Conservation (phyloP, 2,797 vertebrate species). For the Pseudomugil tenellus region DNA sequence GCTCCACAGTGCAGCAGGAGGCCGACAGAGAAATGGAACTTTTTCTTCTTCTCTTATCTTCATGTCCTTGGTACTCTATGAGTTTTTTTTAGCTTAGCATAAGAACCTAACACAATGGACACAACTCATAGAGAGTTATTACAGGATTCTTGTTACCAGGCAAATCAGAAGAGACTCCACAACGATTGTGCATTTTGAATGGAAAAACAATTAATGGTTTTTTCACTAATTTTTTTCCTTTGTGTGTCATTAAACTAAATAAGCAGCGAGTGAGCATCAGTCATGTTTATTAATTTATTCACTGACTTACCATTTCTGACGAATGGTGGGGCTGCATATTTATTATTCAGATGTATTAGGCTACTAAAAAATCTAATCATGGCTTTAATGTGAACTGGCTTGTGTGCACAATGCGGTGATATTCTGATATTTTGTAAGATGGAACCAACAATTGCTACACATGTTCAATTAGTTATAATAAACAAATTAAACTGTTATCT, state of each 20-base stretch:
- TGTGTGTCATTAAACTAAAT: not conserved
- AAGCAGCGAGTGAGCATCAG: not conserved
- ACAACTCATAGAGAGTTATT: not conserved
- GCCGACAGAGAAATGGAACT: constrained; percentile 13
- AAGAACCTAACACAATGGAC: not conserved
- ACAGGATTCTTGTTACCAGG: constrained; percentile 12
- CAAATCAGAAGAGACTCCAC: not conserved
- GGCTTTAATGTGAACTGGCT: not conserved
- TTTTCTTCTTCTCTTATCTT: too few species aligned
- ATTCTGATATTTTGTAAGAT: too few species aligned
- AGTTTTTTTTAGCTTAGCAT: not conserved
- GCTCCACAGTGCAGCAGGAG: constrained; percentile 30
- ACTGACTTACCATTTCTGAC: not conserved
- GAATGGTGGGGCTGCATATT: not conserved
- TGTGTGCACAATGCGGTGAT: too few species aligned
- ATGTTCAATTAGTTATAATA: too few species aligned
- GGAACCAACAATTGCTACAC: too few species aligned
- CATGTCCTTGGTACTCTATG: not conserved
- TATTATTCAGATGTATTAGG: not conserved
- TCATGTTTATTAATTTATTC: not conserved
- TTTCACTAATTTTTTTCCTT: too few species aligned
- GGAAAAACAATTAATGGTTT: too few species aligned
- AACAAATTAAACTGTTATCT: too few species aligned
- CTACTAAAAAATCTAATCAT: not conserved
- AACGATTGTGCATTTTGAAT: not conserved